Base-by-base conservation (phyloP, 2,888 invertebrate species). In the Neelides folsomi region DNA sequence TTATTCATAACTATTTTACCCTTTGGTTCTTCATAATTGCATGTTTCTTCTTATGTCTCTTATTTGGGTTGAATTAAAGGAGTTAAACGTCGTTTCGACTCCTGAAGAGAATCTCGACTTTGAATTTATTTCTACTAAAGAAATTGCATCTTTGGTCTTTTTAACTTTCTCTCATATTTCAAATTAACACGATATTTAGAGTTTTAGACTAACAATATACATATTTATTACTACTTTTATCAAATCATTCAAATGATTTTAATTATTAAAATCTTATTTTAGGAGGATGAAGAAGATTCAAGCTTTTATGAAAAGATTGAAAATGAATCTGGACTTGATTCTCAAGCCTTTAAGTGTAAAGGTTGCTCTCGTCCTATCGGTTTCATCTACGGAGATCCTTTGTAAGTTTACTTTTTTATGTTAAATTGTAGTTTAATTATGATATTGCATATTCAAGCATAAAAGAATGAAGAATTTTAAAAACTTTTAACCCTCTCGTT, bases 281-380 rank as follows among this genome's bases (percentile, higher is more conserved):
- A 27, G 27, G 27, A 5, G 3, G 27, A 3, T 7, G 27, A 27
- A 18, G 42, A 51, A 13, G 16, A 51, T 18, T 13, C 50, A 12
- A 15, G 34, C 12, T 18, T 50, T 39, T 59, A 62, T 8, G 53
- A 68, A 16, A 75, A 73, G 58, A 71, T 88, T 49, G 77, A 83
- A 0, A 76, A 75, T 45, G 93, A 94, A 69, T 79, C 79, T 56
- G 93, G 93, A 0, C 72, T 94, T 18, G 86, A 89, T 70, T 69
- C 74, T 13, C 93, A 94, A 69, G 86, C 89, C 67, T 94, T 88
- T 71, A 78, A 83, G 61, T 94, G 94, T 68, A 79, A 80, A 61
- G 78, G 77, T 43, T 89, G 89, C 66, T 75, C 75, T 43, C 73
- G 77, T 59, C 72, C 77, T 0, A 72, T 83, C 45, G 80, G 79